Evolutionary conservation across 37 sponge, comb jelly and placozoan genomes (phyloP).

Genomic region (Lycopodina hypogea): DNA sequence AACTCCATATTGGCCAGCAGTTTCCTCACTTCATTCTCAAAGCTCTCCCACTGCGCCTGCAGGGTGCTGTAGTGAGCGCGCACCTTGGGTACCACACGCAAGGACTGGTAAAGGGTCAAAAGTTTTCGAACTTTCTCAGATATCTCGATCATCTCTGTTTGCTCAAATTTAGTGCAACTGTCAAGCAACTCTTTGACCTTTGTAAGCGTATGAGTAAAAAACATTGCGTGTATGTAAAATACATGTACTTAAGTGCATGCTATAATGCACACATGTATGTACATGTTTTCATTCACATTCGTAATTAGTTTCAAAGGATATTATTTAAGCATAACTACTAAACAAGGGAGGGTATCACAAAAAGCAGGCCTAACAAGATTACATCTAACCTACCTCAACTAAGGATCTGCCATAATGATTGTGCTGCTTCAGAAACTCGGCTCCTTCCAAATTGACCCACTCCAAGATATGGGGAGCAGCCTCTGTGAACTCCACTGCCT

Average conservation of each 20-base stretch:
- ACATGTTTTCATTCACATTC: no score
- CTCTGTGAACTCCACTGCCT: slow-evolving; percentile 45
- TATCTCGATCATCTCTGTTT: neutral
- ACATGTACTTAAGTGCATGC: no score
- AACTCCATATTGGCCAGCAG: slow-evolving; percentile 21
- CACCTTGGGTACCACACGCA: slow-evolving; percentile 30
- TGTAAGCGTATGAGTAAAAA: no score
- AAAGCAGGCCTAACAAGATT: no score
- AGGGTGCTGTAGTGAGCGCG: slow-evolving; percentile 12
- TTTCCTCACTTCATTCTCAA: slow-evolving; percentile 13
- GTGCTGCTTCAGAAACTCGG: neutral
- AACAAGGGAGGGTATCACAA: no score
- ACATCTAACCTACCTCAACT: slow-evolving; percentile 52
- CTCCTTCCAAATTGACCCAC: slow-evolving; percentile 31
- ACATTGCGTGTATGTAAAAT: no score
- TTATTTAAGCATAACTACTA: no score
- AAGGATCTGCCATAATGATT: slow-evolving; percentile 40
- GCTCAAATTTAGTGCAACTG: slow-evolving; percentile 2
- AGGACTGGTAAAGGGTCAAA: neutral
- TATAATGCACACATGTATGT: neutral
- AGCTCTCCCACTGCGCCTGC: slow-evolving; percentile 21
- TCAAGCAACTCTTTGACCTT: neutral
- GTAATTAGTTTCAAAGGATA: no score
- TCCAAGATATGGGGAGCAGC: slow-evolving; percentile 33
- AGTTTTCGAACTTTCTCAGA: slow-evolving; percentile 10